Conservation (phyloP, 2,113 vertebrate genomes). For the Oxyura jamaicensis region DNA sequence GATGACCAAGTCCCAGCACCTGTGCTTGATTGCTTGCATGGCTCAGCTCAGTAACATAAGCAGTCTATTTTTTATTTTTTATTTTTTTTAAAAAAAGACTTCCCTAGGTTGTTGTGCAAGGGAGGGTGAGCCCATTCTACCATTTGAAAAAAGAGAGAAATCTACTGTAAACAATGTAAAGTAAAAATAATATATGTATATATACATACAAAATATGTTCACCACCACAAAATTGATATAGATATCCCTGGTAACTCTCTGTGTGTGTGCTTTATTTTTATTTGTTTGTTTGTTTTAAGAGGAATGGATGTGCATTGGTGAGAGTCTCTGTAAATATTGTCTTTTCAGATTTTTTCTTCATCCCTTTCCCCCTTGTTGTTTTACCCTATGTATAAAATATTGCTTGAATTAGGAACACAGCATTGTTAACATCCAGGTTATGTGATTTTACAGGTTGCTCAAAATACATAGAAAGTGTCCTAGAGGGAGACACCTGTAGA, state of each 20-base stretch:
- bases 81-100: background rate
- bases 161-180: background rate
- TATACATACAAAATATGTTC: background rate
- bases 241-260: background rate
- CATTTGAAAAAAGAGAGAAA: background rate
- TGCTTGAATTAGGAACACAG: background rate
- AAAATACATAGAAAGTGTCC: background rate
- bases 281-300: background rate
- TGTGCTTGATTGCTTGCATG: background rate
- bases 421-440: background rate
- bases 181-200: background rate
- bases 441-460: background rate
- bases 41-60: background rate
- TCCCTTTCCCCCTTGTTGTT: background rate
- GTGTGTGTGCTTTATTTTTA: no score
- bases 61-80: no score
- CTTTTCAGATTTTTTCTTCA: background rate
- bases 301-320: background rate
- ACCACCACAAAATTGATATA: background rate
- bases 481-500: background rate
- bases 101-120: background rate
- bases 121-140: background rate
- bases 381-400: background rate
- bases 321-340: background rate
- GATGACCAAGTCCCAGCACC: background rate